These are phyloP conservation scores for Piprites chloris DNA, from an alignment of 2,113 vertebrate species.

Conservation along the genomic window DNA sequence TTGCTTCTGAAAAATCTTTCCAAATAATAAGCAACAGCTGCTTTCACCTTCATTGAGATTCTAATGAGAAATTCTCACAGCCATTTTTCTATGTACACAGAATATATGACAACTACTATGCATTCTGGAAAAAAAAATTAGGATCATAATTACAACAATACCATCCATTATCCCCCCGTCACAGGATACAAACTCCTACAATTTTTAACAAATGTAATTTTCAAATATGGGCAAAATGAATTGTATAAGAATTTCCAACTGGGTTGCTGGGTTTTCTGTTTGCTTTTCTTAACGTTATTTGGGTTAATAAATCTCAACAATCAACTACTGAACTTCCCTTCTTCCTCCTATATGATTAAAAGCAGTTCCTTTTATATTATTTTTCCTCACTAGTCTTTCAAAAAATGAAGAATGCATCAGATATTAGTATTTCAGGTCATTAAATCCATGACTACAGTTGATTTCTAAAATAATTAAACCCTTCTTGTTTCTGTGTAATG, in stretches of 20 bases:
- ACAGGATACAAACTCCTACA: background rate
- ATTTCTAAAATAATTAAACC: background rate
- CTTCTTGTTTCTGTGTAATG: background rate
- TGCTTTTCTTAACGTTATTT: background rate
- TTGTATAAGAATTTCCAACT: background rate
- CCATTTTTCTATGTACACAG: background rate
- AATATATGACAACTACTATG: background rate
- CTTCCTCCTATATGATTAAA: background rate
- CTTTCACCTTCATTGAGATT: background rate
- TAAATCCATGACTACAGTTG: background rate
- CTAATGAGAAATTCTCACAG: background rate
- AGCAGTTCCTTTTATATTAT: background rate
- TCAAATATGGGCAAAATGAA: background rate
- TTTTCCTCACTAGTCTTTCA: background rate
- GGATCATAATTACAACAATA: background rate
- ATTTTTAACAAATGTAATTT: background rate
- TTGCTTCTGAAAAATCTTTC: background rate
- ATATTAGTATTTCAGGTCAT: background rate
- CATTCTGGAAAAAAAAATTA: background rate
- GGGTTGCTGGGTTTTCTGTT: background rate
- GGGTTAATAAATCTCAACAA: background rate
- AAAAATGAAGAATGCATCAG: background rate
- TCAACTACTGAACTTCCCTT: background rate
- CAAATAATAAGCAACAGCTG: background rate
- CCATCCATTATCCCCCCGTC: background rate